A percentile compares a stretch with the other conserved stretches of the same genome.
Evolutionary conservation across 1,140 invertebrate species (phyloP).

Genomic region (Trichoplusia ni): DNA sequence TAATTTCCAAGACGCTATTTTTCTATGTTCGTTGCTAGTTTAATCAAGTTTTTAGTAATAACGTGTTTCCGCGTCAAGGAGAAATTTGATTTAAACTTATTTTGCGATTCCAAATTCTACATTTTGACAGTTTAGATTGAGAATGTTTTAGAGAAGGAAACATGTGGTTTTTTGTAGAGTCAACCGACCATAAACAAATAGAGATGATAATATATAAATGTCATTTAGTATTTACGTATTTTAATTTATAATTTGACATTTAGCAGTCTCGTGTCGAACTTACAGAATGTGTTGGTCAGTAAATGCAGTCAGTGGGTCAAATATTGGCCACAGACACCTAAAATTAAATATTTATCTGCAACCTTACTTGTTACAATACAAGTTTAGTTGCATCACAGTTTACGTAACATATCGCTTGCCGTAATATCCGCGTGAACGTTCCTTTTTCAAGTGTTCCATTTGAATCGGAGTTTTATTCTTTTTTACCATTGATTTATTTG

Average conservation of each 20-base stretch:
- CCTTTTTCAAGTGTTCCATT: constrained; percentile 34
- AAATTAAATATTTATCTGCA: constrained; percentile 58
- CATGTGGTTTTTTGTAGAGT: no score
- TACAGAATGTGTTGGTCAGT: constrained; percentile 9
- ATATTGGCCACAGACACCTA: constrained; percentile 49
- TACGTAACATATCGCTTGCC: constrained; percentile 53
- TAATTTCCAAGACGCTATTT: neutral
- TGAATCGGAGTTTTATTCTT: constrained; percentile 6
- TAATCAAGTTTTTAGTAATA: neutral
- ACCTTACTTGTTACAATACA: constrained; percentile 54
- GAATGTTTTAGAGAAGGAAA: no score
- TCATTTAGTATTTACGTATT: no score
- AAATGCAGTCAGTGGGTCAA: constrained; percentile 57
- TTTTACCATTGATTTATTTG: no score
- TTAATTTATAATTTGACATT: constrained; percentile 20
- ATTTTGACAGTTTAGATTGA: no score
- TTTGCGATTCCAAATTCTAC: no score
- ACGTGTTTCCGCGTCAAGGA: neutral
- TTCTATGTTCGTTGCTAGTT: neutral
- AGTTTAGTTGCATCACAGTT: constrained; percentile 63
- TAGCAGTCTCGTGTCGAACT: constrained; percentile 7
- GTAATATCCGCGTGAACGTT: constrained; percentile 39
- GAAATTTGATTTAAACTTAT: neutral
- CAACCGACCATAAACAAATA: no score
- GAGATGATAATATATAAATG: no score